phyloP scores from a whole-genome alignment of 2,888 invertebrate species.

The Xiphydria camelus region DNA sequence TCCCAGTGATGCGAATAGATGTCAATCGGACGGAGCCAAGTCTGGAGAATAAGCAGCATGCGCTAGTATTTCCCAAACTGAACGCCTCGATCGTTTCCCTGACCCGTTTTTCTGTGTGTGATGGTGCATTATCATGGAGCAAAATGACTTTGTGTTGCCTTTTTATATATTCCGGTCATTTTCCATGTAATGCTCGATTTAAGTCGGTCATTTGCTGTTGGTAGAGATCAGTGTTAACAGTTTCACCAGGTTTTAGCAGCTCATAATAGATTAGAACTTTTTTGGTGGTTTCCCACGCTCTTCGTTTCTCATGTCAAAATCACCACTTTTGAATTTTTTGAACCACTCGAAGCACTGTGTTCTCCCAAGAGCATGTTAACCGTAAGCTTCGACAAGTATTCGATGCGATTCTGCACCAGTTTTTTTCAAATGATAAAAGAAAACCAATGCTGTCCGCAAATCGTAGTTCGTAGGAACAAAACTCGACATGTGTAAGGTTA shows the following conservation, averaged over 20 bases:
- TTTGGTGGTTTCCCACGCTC: slow-evolving; percentile 9
- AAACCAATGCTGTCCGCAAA: slow-evolving; percentile 5
- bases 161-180: slow-evolving; percentile 12
- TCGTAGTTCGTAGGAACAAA: slow-evolving; percentile 8
- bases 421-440: slow-evolving; percentile 3
- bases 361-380: slow-evolving; percentile 9
- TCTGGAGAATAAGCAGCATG: slow-evolving; percentile 19
- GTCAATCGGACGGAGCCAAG: slow-evolving; percentile 11
- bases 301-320: slow-evolving; percentile 23
- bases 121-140: slow-evolving; percentile 13
- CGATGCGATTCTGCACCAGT: background rate
- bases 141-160: slow-evolving; percentile 14
- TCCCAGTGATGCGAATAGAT: slow-evolving; percentile 4
- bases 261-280: slow-evolving; percentile 12
- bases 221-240: slow-evolving; percentile 8
- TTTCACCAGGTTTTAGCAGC: slow-evolving; percentile 1
- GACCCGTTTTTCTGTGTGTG: slow-evolving; percentile 10
- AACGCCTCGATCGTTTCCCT: slow-evolving; percentile 12
- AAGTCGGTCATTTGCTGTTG: slow-evolving; percentile 7
- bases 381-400: slow-evolving; percentile 5
- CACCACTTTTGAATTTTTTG: slow-evolving; percentile 19
- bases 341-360: slow-evolving; percentile 11
- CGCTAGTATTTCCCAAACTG: slow-evolving; percentile 16
- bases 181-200: slow-evolving; percentile 10
- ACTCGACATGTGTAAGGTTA: slow-evolving; percentile 8